A percentile compares a stretch with the other conserved stretches of the same genome.
Evolutionary conservation across 2,888 invertebrate species (phyloP).

Genomic region (Pseudococcus jackbeardsleyi): DNA sequence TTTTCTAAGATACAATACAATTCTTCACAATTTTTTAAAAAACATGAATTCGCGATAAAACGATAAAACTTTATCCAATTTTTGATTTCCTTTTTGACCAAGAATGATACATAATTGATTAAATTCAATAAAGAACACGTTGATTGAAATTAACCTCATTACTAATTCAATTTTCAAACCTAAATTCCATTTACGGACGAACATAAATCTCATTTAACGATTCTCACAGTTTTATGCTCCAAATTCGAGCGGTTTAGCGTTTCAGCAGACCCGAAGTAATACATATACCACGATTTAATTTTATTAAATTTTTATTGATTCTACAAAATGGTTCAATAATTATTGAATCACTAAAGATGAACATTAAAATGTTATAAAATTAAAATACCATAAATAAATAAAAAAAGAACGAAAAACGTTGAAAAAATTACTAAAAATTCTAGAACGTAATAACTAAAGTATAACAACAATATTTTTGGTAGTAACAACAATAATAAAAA

Average conservation of each 20-base stretch:
- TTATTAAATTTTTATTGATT: conserved; percentile 47
- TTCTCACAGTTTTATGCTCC: neutral
- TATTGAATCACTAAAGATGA: conserved; percentile 50
- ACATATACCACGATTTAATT: neutral
- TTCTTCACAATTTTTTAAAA: no score
- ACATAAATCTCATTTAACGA: neutral
- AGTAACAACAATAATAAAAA: conserved; percentile 56
- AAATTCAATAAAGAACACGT: neutral
- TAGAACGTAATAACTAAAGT: conserved; percentile 28
- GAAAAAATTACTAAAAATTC: conserved; percentile 51
- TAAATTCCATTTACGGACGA: neutral
- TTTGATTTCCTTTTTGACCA: no score
- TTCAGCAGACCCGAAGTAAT: neutral
- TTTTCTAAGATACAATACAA: no score
- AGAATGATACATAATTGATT: neutral
- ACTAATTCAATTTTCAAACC: neutral
- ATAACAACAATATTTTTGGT: conserved; percentile 56
- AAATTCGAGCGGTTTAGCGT: no score
- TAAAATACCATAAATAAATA: conserved; percentile 1
- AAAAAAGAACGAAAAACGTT: conserved; percentile 31
- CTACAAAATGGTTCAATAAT: conserved; percentile 51
- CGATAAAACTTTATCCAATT: neutral
- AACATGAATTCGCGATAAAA: neutral
- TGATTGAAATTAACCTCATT: conserved; percentile 25
- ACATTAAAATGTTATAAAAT: conserved; percentile 41